Percentiles rank a stretch among this genome's conserved stretches.
These are phyloP conservation scores for Delichon dasypus DNA, from an alignment of 2,797 vertebrate genomes.

Conservation along the genomic window DNA sequence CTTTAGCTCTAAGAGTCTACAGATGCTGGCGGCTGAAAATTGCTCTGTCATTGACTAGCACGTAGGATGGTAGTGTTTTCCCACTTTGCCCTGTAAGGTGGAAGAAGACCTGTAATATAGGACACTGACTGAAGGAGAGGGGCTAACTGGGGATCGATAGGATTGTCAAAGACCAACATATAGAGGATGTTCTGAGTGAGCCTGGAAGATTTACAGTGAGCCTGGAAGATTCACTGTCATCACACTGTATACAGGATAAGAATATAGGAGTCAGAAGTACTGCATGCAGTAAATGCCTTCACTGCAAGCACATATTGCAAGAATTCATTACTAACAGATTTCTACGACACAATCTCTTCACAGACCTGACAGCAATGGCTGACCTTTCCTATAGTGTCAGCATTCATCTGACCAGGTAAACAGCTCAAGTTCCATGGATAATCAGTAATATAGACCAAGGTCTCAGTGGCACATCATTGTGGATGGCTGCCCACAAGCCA, in stretches of 20 bases:
- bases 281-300: not conserved
- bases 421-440: not conserved
- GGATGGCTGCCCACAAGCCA: not conserved
- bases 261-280: not conserved
- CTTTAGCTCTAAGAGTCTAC: not conserved
- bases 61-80: not conserved
- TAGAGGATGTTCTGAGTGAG: not conserved
- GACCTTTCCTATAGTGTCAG: not conserved
- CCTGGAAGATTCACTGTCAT: not conserved
- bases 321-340: not conserved
- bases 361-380: not conserved
- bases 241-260: not conserved
- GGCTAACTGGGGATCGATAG: not conserved
- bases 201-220: not conserved
- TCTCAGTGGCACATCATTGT: not conserved
- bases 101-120: not conserved
- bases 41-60: not conserved
- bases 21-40: not conserved
- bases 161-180: not conserved
- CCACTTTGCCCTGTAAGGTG: not conserved
- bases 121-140: not conserved
- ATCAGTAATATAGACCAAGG: not conserved
- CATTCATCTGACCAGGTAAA: not conserved
- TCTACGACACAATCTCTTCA: not conserved
- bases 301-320: not conserved